Percentiles rank a stretch among this genome's conserved stretches.
Conservation (phyloP, 2,888 invertebrate genomes). For the Cephus runcator region DNA sequence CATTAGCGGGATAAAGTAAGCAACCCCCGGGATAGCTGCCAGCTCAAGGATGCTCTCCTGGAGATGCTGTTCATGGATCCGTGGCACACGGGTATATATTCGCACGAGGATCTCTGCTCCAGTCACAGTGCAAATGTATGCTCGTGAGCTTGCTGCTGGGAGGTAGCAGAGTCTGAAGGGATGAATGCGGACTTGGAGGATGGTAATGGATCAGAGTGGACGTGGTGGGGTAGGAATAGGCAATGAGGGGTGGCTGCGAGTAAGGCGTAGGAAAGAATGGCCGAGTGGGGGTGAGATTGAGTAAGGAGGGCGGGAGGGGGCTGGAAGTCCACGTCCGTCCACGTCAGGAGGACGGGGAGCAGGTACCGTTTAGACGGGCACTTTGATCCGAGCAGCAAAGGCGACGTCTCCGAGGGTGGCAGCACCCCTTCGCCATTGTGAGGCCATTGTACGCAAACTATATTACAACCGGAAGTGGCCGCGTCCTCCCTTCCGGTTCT, state of each 20-base stretch:
- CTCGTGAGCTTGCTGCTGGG: background rate
- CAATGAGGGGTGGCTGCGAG: background rate
- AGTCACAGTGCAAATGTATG: too few relatives aligned
- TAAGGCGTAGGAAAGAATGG: background rate
- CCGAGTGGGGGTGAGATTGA: too few relatives aligned
- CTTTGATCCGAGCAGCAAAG: slow-evolving; percentile 57
- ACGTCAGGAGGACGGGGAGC: background rate
- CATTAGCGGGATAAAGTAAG: too few relatives aligned
- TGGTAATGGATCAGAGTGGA: too few relatives aligned
- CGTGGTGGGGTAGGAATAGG: background rate
- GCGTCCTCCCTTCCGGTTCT: slow-evolving; percentile 62
- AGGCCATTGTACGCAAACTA: slow-evolving; percentile 63
- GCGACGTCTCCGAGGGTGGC: slow-evolving; percentile 36
- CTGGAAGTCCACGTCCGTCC: too few relatives aligned
- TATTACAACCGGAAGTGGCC: slow-evolving; percentile 64
- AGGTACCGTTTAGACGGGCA: slow-evolving; percentile 44
- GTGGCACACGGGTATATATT: too few relatives aligned
- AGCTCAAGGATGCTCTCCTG: too few relatives aligned
- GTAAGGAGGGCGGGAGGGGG: too few relatives aligned
- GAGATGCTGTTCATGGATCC: too few relatives aligned
- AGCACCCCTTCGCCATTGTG: slow-evolving; percentile 56
- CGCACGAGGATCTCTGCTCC: too few relatives aligned
- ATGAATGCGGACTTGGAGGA: too few relatives aligned
- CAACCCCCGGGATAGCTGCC: too few relatives aligned
- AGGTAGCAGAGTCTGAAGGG: background rate